Evolutionary conservation across 2,113 vertebrate species (phyloP), one percentile per base, ranked within the genome.

Genomic region (Coryphaenoides rupestris): DNA sequence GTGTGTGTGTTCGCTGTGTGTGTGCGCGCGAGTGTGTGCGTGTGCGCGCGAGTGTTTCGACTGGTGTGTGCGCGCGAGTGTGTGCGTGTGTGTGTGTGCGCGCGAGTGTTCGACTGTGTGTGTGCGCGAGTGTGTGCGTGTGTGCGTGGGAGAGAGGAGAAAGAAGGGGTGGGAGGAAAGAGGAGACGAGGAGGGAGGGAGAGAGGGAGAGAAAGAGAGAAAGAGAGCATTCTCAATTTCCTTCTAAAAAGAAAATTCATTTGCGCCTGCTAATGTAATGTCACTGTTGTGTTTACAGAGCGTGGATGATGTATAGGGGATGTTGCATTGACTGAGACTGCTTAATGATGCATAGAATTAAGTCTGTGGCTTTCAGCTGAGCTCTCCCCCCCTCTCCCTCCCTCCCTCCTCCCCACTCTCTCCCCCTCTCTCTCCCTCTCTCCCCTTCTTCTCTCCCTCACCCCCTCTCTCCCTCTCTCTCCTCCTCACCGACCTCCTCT

Each of bases 281-380:
- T 95, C 94, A 95, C 93, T 89, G 93, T 92, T 94, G 93, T 94
- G 93, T 94, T 94, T 94, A 93, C 94, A 89, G 93, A 95, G 94
- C 94, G 93, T 95, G 94, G 93, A 96, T 95, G 94, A 96, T 96
- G 93, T 94, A 96, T 95, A 94, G 94, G 91, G 93, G 93, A 94
- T 93, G 94, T 93, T 93, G 93, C 92, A 91, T 94, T 92, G 93
- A 94, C 92, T 91, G 93, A 93, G 93, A 94, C 94, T 94, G 94
- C 91, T 96, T 96, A 96, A 96, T 96, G 94, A 94, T 94, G 94
- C 94, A 95, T 94, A 95, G 93, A 95, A 96, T 96, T 95, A 96
- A 95, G 93, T 94, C 93, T 94, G 92, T 91, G 87, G 91, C 91
- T 94, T 93, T 96, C 94, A 95, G 94, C 94, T 96, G 94, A 93